Evolutionary conservation across 2,113 vertebrate genomes (phyloP), one percentile per base, ranked within the genome.

Genomic region (Caracal caracal): DNA sequence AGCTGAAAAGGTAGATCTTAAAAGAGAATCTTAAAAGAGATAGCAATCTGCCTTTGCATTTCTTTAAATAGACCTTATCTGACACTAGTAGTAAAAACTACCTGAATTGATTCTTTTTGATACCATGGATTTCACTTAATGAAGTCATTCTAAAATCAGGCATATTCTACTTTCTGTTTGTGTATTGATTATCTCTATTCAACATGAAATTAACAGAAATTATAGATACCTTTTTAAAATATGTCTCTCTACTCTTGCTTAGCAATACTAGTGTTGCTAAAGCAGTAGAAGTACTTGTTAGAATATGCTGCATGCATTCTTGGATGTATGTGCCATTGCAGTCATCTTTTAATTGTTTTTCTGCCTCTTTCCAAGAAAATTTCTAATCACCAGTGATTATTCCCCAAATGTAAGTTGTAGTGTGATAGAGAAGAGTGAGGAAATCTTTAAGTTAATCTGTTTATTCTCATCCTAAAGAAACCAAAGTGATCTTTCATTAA

Each of bases 101-200:
- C 17, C 79, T 79, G 19, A 92, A 83, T 49, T 92, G 35, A 68
- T 94, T 88, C 1, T 82, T 33, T 73, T 92, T 83, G 35, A 40
- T 83, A 37, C 37, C 47, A 7, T 70, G 16, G 88, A 19, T 94
- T 90, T 86, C 30, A 37, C 28, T 53, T 90, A 92, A 90, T 83
- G 19, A 82, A 90, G 16, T 85, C 10, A 87, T 93, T 96, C 47
- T 35, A 85, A 86, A 85, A 80, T 63, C 28, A 61, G 76, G 43
- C 47, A 66, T 35, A 79, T 73, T 96, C 33, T 3, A 79, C 49
- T 92, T 91, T 91, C 40, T 65, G 63, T 71, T 90, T 95, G 6
- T 51, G 1, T 85, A 35, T 94, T 85, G 40, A 61, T 90, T 94
- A 47, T 88, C n/a, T 95, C 88, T 93, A 93, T 87, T 47, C 83